Base-by-base conservation (phyloP, 2,888 invertebrate genomes). In the Hypercompe scribonia region DNA sequence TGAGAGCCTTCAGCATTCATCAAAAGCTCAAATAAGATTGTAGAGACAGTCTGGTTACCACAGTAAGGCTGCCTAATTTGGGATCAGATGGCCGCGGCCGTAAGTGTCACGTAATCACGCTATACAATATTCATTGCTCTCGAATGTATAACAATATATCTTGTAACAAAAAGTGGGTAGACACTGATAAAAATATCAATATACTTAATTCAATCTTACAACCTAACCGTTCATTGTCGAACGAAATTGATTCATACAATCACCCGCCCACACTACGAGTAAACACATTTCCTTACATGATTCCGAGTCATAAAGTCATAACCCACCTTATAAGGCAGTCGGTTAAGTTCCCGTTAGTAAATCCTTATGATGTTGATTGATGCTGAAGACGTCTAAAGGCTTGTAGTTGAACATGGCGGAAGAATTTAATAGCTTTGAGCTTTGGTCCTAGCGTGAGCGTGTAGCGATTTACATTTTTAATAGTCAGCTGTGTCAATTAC, bases 301-400 rank as follows among this genome's bases (percentile, higher is more conserved):
- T 70, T 68, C 64, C 74, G 68, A 71, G 72, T 80, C 77, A 70
- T 70, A 63, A 72, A 70, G 73, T 80, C 77, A 70, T 70, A 64
- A 72, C 42, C 58, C 64, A 36, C 77, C 74, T 77, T 79, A 71
- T 76, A 79, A 66, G 72, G 74, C 69, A 54, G 50, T 61, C 63
- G 66, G 28, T 24, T 42, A 64, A 66, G 58, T 33, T 84, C 33
- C 82, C 82, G 84, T 84, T 82, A 78, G 68, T 34, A 58, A 28
- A 42, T 69, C 58, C 69, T 61, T 28, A 69, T 36, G 67, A 46
- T 39, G 34, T 70, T 80, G 71, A 73, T 70, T 70, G 69, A 69
- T 61, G 31, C 31, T 31, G 66, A 66, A 39, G 36, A 58, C 28
- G 39, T 31, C 21, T 36, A 61, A 36, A 58, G 36, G n/a, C n/a